A percentile compares a stretch with the other conserved stretches of the same genome.
Evolutionary conservation across 2,797 vertebrate genomes (phyloP).

Genomic region (Adrianichthys oophorus): DNA sequence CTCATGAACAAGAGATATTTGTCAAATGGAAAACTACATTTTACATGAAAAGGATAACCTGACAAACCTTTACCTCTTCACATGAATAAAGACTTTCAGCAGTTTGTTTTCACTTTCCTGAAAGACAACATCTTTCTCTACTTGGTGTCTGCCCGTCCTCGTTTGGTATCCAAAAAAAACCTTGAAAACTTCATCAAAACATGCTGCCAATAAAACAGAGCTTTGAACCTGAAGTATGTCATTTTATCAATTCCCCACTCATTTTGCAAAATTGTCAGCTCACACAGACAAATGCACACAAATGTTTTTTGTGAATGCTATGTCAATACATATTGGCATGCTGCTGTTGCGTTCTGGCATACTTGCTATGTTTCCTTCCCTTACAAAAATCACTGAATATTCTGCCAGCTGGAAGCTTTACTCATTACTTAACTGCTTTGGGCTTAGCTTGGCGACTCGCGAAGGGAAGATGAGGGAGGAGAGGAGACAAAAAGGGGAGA

Average conservation of each 20-base stretch:
- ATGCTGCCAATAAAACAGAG: constrained; percentile 40
- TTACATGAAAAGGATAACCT: too few species aligned
- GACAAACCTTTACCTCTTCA: too few species aligned
- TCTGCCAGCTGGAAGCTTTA: constrained; percentile 79
- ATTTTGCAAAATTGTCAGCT: constrained; percentile 23
- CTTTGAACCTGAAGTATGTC: constrained; percentile 55
- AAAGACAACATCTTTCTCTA: constrained; percentile 56
- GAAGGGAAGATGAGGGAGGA: constrained; percentile 71
- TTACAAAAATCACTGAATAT: constrained; percentile 55
- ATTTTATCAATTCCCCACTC: constrained; percentile 43
- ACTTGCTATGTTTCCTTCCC: constrained; percentile 50
- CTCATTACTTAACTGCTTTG: constrained; percentile 80
- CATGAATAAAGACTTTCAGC: not conserved
- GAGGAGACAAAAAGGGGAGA: constrained; percentile 67
- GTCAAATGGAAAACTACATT: constrained; percentile 23
- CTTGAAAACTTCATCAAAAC: constrained; percentile 53
- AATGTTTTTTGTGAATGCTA: constrained; percentile 65
- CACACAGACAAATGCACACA: constrained; percentile 42
- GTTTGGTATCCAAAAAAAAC: constrained; percentile 44
- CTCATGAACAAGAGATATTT: not conserved
- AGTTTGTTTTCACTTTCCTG: constrained; percentile 12
- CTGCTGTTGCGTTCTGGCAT: constrained; percentile 64
- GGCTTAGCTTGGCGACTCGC: constrained; percentile 75
- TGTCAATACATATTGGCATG: constrained; percentile 70
- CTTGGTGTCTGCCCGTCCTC: constrained; percentile 50